Base-by-base conservation (phyloP, 2,888 invertebrate species). In the Xylocampa areola region DNA sequence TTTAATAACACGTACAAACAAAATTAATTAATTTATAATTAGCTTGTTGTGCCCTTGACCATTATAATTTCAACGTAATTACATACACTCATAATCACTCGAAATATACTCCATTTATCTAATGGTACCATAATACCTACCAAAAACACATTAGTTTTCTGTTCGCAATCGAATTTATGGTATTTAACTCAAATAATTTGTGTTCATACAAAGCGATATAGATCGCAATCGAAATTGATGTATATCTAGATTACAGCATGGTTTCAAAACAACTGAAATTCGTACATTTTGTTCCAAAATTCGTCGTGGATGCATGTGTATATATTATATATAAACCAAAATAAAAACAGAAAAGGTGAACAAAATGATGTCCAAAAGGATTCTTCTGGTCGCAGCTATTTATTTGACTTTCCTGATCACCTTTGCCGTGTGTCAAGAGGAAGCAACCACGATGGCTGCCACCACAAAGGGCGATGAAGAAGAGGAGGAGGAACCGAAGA, bases 401-500 rank as follows among this genome's bases (percentile, higher is more conserved):
- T 77, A 80, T 0, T 40, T 87, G 16, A 45, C 72, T 7, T 63
- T 86, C 4, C 55, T 88, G 47, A 61, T 83, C 11, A 82, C 86
- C 5, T 77, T 80, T n/a, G 76, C 73, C 3, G 64, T 73, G 8
- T 86, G 89, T 51, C 87, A 93, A 77, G 92, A 92, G 32, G 87
- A 85, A 33, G 85, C 80, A 0, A 80, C 82, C 0, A 83, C 87
- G 0, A 86, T 89, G n/a, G 74, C 87, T 1, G 72, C 87, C 0
- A 85, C 91, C 0, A 88, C 87, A 0, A 82, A 76, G 2, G 68
- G 66, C 0, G 84, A 80, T 1, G 91, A 90, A 10, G 93, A 92
- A 73, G 92, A 92, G 32, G 93, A 92, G 54, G 91, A 89, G 14
- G 88, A 85, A 39, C 84, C 88, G 51, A 91, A 91, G 79, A 87